Evolutionary conservation across 1,140 invertebrate genomes (phyloP), one percentile per base, ranked within the genome.

Genomic region (Rhynchophorus ferrugineus): DNA sequence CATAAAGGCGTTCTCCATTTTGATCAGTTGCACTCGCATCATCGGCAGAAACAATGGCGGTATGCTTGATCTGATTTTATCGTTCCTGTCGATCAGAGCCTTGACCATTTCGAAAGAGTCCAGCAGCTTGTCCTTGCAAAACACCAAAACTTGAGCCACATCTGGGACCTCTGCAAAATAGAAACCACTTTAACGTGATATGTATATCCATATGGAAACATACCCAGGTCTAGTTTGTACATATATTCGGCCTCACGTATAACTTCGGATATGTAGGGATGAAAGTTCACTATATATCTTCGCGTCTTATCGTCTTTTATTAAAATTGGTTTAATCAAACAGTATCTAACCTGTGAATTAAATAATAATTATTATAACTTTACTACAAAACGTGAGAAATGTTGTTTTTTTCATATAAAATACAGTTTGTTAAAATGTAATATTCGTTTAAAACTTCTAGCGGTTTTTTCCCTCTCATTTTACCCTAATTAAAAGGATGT

Each of bases 241-340:
- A 86, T 83, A 54, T 83, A 81, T 62, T 87, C 83, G 0, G 82
- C 76, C 69, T 87, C 85, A 49, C 79, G 69, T 43, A 85, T 83
- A 18, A 82, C 77, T 73, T 86, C 81, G 3, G 69, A 68, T 45
- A 87, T 82, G 33, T 79, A 83, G 0, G 78, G 69, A 69, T 84
- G 81, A 56, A 85, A 84, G 68, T 87, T 87, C 0, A 87, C 68
- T 5, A 73, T 66, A 34, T 77, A 79, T 54, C 76, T 72, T 54
- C 77, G 76, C 0, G 78, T 80, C 41, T 67, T 65, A 17, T 76
- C 74, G 62, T 82, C 73, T 17, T 74, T 72, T 22, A 78, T 67
- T 1, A 84, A 60, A 2, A 84, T 63, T 1, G 81, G 80, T 2
- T 75, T 72, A 29, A 75, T 73, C 22, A 84, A 63, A 20, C 78